phyloP scores from a whole-genome alignment of 2,888 invertebrate species.

The Ernsta delagoae region DNA sequence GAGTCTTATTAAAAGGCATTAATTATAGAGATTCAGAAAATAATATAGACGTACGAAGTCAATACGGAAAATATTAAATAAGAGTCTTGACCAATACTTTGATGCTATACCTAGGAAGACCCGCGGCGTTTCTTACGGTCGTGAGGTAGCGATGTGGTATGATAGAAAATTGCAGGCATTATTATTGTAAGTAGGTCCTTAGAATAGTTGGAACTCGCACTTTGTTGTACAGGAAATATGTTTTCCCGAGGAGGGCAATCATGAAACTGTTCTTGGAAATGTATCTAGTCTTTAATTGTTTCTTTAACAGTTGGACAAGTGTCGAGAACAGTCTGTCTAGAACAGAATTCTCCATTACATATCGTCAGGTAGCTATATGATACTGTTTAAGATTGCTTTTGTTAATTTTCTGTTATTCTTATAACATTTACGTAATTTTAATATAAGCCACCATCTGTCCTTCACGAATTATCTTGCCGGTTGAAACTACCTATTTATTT shows the following conservation, averaged over 20 bases:
- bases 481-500: too few species aligned
- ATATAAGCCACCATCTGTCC: too few species aligned
- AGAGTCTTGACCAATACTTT: slow-evolving; percentile 6
- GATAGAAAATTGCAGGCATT: slow-evolving; percentile 35
- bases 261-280: slow-evolving; percentile 22
- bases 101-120: slow-evolving; percentile 26
- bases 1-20: too few species aligned
- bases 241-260: slow-evolving; percentile 27
- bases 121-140: slow-evolving; percentile 33
- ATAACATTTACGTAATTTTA: too few species aligned
- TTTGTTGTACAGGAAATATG: slow-evolving; percentile 36
- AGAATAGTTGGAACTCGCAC: slow-evolving; percentile 34
- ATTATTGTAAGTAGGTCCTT: slow-evolving; percentile 36
- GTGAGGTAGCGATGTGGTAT: slow-evolving; percentile 32
- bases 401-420: too few species aligned
- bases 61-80: slow-evolving; percentile 1
- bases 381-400: too few species aligned
- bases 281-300: slow-evolving; percentile 20
- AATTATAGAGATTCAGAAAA: too few species aligned
- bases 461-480: too few species aligned
- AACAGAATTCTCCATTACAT: too few species aligned
- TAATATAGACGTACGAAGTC: too few species aligned
- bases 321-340: not conserved
- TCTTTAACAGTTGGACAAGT: slow-evolving; percentile 6
- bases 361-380: too few species aligned